A percentile compares a stretch with the other conserved stretches of the same genome.
These are phyloP conservation scores for Chrysolina americana DNA, from an alignment of 2,888 invertebrate genomes.

Conservation along the genomic window DNA sequence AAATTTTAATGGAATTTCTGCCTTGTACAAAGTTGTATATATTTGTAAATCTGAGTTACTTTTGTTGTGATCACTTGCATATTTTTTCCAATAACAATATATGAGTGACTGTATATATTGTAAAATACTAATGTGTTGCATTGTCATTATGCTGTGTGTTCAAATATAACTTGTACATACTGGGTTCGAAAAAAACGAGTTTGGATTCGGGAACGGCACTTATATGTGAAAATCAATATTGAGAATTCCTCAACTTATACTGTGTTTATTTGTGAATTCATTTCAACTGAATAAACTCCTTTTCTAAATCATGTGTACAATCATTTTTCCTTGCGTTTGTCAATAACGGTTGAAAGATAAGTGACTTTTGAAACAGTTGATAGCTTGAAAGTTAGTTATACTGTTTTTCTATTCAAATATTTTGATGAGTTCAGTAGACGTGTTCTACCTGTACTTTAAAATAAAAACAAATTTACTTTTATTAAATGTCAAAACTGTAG, in stretches of 20 bases:
- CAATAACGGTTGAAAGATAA: too few species aligned
- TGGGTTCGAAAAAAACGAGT: not conserved
- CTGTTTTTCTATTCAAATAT: too few species aligned
- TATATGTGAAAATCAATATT: not conserved
- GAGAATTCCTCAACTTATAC: not conserved
- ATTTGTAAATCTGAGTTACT: slow-evolving; percentile 21
- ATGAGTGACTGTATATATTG: slow-evolving; percentile 7
- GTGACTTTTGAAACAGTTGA: too few species aligned
- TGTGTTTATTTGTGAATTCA: not conserved
- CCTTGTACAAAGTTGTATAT: slow-evolving; percentile 20
- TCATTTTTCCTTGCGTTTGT: too few species aligned
- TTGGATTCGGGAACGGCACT: not conserved
- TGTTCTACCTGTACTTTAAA: too few species aligned
- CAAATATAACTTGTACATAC: not conserved
- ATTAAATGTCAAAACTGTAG: too few species aligned
- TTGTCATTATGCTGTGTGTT: not conserved
- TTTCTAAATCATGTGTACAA: too few species aligned
- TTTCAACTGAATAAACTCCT: not conserved
- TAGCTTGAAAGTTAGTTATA: too few species aligned
- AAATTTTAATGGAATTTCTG: slow-evolving; percentile 18
- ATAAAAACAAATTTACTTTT: too few species aligned
- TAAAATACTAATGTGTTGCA: not conserved
- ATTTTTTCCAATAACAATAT: not conserved
- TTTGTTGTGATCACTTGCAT: slow-evolving; percentile 14
- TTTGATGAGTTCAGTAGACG: too few species aligned